Evolutionary conservation across 53 echinoderm and acorn worm genomes (phyloP), one percentile per base, ranked within the genome.

Genomic region (Crossaster papposus): DNA sequence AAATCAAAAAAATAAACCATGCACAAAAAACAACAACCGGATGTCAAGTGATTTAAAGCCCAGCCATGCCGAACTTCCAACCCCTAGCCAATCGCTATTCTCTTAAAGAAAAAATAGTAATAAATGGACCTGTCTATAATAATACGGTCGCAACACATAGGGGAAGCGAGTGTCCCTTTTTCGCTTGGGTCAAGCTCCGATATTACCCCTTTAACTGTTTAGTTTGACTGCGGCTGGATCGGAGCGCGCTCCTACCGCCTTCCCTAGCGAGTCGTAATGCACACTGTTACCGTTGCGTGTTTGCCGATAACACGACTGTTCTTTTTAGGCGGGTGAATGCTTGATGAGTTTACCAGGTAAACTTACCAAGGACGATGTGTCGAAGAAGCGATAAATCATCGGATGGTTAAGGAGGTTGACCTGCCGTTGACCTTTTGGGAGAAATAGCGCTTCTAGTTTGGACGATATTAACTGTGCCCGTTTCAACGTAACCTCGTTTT

Each of bases 261-360:
- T 73, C 83, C 70, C 70, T 12, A 14, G 71, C 22, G 85, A 30
- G 53, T 85, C 72, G 85, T 85, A 31, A 72, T 73, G 53, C 30
- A 52, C 54, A 72, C 24, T 85, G 32, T 33, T 72, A 32, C 74
- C 85, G 53, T 65, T 65, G 70, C 68, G 65, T 65, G 55, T 38
- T 68, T 65, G 34, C 26, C 2, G 58, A 64, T 55, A 31, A 12
- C 62, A 62, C 81, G 63, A 26, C 29, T 26, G 5, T n/a, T 28
- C 28, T 26, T 18, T 62, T 20, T 53, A 28, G 53, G 30, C 79
- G 8, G 1, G 79, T 28, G 44, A 58, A 2, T 20, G 58, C 14
- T 58, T 58, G 58, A 58, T 58, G 58, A 58, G 15, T 20, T 58
- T 58, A 8, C 58, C 58, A 17, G 58, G 17, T 18, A 58, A 58